Conservation (phyloP, 1,140 invertebrate species). For the Caenorhabditis briggsae region DNA sequence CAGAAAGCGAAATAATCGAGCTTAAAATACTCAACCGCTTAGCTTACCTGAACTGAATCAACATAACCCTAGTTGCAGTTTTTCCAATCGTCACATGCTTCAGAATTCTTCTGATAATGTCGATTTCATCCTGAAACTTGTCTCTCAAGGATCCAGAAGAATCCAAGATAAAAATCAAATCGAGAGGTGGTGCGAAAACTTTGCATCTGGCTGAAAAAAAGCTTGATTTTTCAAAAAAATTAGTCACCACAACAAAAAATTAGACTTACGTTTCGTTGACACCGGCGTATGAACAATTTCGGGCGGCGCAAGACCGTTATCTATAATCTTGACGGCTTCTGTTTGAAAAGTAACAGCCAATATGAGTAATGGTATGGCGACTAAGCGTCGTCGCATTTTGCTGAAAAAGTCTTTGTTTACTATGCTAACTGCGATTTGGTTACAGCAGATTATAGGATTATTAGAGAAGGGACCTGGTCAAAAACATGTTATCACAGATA, state of each 20-base stretch:
- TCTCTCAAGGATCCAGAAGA: conserved; percentile 75
- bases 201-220: conserved; percentile 73
- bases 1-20: too few species aligned
- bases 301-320: conserved; percentile 75
- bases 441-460: conserved; percentile 42
- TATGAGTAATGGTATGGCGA: conserved; percentile 53
- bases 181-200: conserved; percentile 73
- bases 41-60: conserved; percentile 77
- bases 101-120: conserved; percentile 75
- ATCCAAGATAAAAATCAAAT: conserved; percentile 76
- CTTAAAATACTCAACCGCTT: too few species aligned
- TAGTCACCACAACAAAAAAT: neutral
- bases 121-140: conserved; percentile 74
- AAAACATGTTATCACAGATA: conserved; percentile 41
- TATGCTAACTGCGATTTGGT: neutral
- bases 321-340: conserved; percentile 71
- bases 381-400: conserved; percentile 29
- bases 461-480: neutral
- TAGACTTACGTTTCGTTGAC: conserved; percentile 74
- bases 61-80: conserved; percentile 73
- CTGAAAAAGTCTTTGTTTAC: neutral
- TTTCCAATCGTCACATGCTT: conserved; percentile 76
- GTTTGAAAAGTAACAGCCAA: conserved; percentile 12
- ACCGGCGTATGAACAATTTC: conserved; percentile 77
- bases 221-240: conserved; percentile 1